Conservation (phyloP, 2,888 invertebrate genomes). For the Hylaea fasciaria region DNA sequence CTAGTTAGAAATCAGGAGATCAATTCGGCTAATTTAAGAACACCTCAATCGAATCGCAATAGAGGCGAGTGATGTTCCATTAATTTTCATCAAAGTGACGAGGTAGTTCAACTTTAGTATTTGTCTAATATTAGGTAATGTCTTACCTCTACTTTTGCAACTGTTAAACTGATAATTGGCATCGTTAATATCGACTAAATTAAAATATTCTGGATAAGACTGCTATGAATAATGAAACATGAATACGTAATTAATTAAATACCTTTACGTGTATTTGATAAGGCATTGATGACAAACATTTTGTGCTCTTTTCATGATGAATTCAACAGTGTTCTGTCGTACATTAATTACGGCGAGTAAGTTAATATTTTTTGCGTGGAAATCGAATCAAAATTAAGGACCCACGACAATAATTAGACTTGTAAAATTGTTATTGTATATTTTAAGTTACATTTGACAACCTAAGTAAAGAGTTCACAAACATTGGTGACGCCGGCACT, state of each 20-base stretch:
- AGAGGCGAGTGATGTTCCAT: too few species aligned
- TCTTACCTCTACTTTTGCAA: too few species aligned
- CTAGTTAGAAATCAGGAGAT: too few species aligned
- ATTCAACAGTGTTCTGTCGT: neutral
- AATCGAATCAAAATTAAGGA: constrained; percentile 54
- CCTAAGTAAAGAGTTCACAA: constrained; percentile 26
- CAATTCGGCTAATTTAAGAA: too few species aligned
- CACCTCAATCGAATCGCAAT: too few species aligned
- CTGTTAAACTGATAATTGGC: constrained; percentile 42
- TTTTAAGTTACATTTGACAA: constrained; percentile 43
- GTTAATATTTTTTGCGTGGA: constrained; percentile 23
- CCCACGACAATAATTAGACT: constrained; percentile 80
- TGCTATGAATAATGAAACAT: constrained; percentile 60
- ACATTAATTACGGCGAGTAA: neutral
- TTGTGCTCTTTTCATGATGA: neutral
- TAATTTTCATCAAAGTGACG: too few species aligned
- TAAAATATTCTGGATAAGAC: constrained; percentile 60
- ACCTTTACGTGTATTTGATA: constrained; percentile 25
- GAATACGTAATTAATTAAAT: constrained; percentile 62
- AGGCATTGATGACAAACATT: constrained; percentile 1
- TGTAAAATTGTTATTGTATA: constrained; percentile 52
- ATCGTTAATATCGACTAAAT: constrained; percentile 46
- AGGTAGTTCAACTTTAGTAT: too few species aligned
- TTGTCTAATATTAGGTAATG: too few species aligned
- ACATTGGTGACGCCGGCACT: constrained; percentile 12